Conservation (phyloP, 2,113 vertebrate species). For the Ailurus styani region DNA sequence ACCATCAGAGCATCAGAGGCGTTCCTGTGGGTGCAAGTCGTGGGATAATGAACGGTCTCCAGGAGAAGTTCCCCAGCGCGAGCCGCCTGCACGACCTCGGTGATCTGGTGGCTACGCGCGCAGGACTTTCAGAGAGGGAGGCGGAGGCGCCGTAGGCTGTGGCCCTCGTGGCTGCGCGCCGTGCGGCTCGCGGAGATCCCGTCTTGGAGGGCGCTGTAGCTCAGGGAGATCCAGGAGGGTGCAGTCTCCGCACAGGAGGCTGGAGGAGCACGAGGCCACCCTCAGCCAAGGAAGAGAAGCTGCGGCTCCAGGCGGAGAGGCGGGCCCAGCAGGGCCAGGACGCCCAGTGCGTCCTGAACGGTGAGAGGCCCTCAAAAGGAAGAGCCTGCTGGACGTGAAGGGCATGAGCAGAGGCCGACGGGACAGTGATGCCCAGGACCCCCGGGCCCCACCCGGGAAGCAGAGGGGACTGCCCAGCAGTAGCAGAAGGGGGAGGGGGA, state of each 20-base stretch:
- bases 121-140: constrained; percentile 89
- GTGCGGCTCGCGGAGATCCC: not conserved
- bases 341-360: constrained; percentile 76
- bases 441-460: constrained; percentile 74
- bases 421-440: constrained; percentile 89
- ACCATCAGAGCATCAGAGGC: constrained; percentile 91
- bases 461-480: constrained; percentile 42
- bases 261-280: constrained; percentile 84
- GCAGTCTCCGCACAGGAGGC: constrained; percentile 79
- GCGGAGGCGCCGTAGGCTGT: constrained; percentile 79
- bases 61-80: constrained; percentile 91
- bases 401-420: not conserved
- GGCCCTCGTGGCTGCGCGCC: not conserved
- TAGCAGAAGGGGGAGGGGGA: constrained; percentile 66
- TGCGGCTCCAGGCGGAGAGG: constrained; percentile 79
- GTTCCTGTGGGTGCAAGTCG: constrained; percentile 90
- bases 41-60: constrained; percentile 90
- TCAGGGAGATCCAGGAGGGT: not conserved
- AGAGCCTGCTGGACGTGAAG: constrained; percentile 86
- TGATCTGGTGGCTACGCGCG: constrained; percentile 88
- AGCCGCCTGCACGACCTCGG: constrained; percentile 90
- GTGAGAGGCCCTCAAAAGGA: constrained; percentile 83
- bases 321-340: constrained; percentile 83
- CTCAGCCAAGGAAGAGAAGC: constrained; percentile 82
- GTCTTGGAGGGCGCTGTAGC: not conserved